Evolutionary conservation across 2,797 vertebrate species (phyloP).

Genomic region (Hirundo rustica): DNA sequence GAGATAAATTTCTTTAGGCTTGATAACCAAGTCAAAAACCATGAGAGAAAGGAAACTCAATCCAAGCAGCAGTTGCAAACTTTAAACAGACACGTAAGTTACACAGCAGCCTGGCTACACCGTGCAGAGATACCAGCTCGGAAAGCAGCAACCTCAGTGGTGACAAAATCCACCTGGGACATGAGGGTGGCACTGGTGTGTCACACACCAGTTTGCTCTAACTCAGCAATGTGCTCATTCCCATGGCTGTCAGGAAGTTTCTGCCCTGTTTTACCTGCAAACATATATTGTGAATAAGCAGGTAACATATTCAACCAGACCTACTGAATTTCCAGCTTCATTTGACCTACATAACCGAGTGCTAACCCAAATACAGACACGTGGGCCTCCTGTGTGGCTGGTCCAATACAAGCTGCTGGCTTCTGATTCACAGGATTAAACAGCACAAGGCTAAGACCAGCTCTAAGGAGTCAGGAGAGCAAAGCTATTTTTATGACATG

Average conservation of each 20-base stretch:
- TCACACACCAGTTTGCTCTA: background rate
- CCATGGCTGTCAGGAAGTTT: background rate
- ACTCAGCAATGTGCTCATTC: background rate
- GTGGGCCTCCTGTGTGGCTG: background rate
- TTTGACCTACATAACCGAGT: background rate
- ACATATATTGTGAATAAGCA: background rate
- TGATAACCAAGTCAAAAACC: background rate
- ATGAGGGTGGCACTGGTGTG: background rate
- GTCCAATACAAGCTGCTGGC: background rate
- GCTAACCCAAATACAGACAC: background rate
- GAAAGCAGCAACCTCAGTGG: background rate
- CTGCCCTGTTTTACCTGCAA: background rate
- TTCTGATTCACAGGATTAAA: background rate
- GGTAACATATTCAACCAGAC: background rate
- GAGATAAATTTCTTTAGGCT: background rate
- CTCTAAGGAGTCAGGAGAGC: background rate
- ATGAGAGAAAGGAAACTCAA: background rate
- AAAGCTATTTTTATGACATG: background rate
- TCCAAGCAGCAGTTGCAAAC: background rate
- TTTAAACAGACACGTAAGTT: background rate
- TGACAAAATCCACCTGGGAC: background rate
- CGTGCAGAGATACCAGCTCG: accelerated
- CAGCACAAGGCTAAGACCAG: background rate
- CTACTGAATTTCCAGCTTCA: background rate
- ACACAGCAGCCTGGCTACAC: background rate